Evolutionary conservation across 2,113 vertebrate genomes (phyloP), one percentile per base, ranked within the genome.

Genomic region (Mesocricetus auratus): DNA sequence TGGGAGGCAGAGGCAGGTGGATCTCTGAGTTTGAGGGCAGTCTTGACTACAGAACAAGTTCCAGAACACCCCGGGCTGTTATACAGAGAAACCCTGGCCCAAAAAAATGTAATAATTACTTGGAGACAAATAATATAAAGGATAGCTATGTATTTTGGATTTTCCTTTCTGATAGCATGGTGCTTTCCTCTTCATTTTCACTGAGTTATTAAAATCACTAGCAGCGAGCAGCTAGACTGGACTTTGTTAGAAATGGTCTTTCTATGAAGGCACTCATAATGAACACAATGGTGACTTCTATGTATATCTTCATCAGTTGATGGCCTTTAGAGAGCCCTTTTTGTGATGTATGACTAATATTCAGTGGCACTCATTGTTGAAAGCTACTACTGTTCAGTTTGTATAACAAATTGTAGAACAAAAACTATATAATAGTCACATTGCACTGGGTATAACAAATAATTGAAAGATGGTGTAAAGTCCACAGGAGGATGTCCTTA

Each of bases 121-220:
- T 47, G 86, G 10, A 86, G 69, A 68, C 58, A 75, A 29, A 47
- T 6, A 87, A 82, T 47, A 69, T 69, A 90, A 92, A 90, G 22
- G 0, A 36, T 56, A 42, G 21, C 17, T 58, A 73, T 82, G 8
- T 77, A 53, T 33, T 22, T 95, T 82, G 1, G 29, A 90, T 71
- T 94, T 89, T 95, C 56, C 8, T 93, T 95, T 91, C 60, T 75
- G 93, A 60, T 64, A 86, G 1, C 42, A 79, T 83, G 81, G 1
- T 33, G 4, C 19, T 95, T 96, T 86, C 85, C 50, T 71, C 31
- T 93, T 90, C 58, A 12, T 42, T 50, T 21, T n/a, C 7, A 73
- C n/a, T 26, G 45, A 88, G 19, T 87, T 86, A 31, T 85, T 88
- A 69, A 91, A 93, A 75, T 5, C 56, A 85, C 24, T 75, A 56